A percentile compares a stretch with the other conserved stretches of the same genome.
phyloP scores from a whole-genome alignment of 2,113 vertebrate genomes.

The Scopus umbretta region DNA sequence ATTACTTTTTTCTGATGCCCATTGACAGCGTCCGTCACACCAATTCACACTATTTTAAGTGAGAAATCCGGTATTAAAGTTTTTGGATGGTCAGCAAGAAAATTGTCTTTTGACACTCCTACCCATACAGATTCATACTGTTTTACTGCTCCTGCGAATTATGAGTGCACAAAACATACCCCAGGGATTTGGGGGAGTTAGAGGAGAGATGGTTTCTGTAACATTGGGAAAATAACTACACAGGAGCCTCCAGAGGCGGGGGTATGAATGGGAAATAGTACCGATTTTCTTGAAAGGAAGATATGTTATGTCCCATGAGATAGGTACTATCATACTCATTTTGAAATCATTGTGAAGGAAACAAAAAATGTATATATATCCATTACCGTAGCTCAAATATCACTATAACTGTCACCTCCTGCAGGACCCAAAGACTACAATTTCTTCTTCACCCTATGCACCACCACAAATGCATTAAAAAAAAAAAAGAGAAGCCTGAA shows the following conservation, averaged over 20 bases:
- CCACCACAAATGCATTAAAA: background rate
- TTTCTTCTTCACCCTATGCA: background rate
- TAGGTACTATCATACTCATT: background rate
- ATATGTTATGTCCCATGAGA: background rate
- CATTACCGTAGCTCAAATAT: background rate
- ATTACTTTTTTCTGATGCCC: background rate
- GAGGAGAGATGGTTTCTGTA: background rate
- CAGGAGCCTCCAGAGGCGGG: background rate
- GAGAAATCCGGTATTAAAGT: background rate
- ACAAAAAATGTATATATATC: background rate
- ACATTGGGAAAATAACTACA: background rate
- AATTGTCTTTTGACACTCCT: background rate
- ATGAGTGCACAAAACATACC: background rate
- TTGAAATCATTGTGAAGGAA: background rate
- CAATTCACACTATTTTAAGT: background rate
- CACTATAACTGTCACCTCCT: background rate
- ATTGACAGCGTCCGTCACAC: background rate
- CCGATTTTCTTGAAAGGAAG: background rate
- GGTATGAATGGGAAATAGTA: background rate
- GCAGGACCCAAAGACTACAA: background rate
- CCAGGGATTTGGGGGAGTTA: background rate
- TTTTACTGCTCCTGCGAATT: background rate
- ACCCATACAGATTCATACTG: background rate
- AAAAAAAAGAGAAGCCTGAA: no score
- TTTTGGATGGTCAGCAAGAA: background rate